A percentile compares a stretch with the other conserved stretches of the same genome.
Conservation (phyloP, 2,888 invertebrate genomes). For the Linyphia triangularis region DNA sequence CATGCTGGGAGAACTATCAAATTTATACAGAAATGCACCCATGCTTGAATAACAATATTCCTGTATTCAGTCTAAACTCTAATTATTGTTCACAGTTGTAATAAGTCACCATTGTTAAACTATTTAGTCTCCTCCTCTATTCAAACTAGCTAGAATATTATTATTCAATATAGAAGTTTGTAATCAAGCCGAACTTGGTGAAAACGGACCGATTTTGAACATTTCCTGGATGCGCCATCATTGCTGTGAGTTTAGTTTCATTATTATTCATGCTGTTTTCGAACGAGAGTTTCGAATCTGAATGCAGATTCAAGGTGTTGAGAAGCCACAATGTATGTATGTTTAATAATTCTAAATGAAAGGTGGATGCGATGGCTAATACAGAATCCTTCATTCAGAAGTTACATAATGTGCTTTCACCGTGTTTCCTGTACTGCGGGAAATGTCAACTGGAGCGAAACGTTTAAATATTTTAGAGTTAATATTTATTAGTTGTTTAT, state of each 20-base stretch:
- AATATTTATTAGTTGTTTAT: too few relatives aligned
- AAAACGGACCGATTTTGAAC: not conserved
- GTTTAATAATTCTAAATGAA: slow-evolving; percentile 36
- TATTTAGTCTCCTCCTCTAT: slow-evolving; percentile 42
- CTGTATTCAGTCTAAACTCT: too few relatives aligned
- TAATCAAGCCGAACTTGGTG: not conserved
- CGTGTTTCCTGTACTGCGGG: too few relatives aligned
- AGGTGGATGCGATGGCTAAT: too few relatives aligned
- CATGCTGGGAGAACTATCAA: too few relatives aligned
- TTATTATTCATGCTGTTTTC: slow-evolving; percentile 54
- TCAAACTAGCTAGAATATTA: slow-evolving; percentile 31
- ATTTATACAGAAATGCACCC: too few relatives aligned
- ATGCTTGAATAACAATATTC: too few relatives aligned
- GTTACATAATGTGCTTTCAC: too few relatives aligned
- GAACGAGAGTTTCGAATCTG: slow-evolving; percentile 25
- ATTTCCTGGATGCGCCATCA: not conserved
- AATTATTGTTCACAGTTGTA: slow-evolving; percentile 35
- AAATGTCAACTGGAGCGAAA: too few relatives aligned
- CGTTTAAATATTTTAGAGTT: too few relatives aligned
- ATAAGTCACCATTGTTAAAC: slow-evolving; percentile 50
- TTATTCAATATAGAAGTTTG: slow-evolving; percentile 45
- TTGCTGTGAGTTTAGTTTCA: not conserved
- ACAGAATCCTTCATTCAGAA: not conserved
- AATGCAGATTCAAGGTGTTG: slow-evolving; percentile 34
- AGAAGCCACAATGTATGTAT: slow-evolving; percentile 11